Conservation (phyloP, 2,797 vertebrate species). For the Apodemus agrarius region DNA sequence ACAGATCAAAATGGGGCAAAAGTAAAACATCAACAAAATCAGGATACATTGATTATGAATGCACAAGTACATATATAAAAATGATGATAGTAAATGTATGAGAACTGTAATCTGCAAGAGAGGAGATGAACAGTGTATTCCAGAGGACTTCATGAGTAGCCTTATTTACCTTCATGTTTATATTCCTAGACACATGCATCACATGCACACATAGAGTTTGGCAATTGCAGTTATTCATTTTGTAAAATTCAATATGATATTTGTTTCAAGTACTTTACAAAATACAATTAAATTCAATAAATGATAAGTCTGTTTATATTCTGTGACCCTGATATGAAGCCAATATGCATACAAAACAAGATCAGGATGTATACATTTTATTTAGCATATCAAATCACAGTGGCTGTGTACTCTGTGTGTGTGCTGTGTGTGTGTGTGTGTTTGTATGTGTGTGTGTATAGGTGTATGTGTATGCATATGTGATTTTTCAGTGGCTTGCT, state of each 20-base stretch:
- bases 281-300: background rate
- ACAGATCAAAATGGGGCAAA: background rate
- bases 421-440: no score
- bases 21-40: background rate
- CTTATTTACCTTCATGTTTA: background rate
- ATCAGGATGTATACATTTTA: background rate
- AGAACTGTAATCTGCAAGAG: background rate
- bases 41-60: background rate
- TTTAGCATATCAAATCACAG: background rate
- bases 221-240: background rate
- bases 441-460: background rate
- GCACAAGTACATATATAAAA: background rate
- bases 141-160: fast-evolving
- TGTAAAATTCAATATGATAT: background rate
- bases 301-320: background rate
- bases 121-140: background rate
- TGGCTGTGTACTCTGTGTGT: background rate
- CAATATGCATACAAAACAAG: background rate
- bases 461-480: background rate
- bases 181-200: background rate
- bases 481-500: background rate
- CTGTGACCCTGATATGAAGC: background rate
- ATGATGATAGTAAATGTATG: background rate
- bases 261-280: background rate
- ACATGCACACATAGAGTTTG: background rate